Conservation (phyloP, 2,797 vertebrate species). For the Helicolenus hilgendorfi region DNA sequence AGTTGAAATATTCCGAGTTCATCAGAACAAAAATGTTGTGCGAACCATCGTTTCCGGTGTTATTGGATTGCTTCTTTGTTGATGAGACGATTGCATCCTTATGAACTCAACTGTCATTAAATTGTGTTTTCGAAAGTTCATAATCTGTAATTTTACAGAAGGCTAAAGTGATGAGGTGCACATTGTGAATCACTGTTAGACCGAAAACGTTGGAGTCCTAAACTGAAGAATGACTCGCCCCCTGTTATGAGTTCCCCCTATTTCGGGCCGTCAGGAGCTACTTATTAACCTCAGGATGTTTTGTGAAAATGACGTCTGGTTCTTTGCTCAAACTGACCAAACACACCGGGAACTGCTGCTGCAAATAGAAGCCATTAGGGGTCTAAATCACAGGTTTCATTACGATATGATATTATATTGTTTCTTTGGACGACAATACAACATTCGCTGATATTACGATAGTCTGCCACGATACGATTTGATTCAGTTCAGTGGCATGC, state of each 20-base stretch:
- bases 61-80: background rate
- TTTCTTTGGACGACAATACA: no score
- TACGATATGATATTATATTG: no score
- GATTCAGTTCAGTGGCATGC: no score
- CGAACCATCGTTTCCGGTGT: background rate
- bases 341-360: background rate
- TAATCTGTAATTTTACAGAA: background rate
- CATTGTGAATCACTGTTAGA: background rate
- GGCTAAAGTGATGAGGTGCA: background rate
- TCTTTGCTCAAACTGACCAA: background rate
- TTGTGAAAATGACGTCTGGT: background rate
- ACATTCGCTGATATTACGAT: no score
- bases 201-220: background rate
- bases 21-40: background rate
- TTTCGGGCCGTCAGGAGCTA: background rate
- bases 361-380: background rate
- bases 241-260: no score
- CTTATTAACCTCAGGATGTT: background rate
- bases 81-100: background rate
- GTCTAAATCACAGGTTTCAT: no score
- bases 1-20: background rate
- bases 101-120: background rate
- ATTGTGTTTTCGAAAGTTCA: background rate
- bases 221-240: background rate
- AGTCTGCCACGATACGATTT: no score